Percentiles rank a stretch among this genome's conserved stretches.
These are phyloP conservation scores for Chromis chromis DNA, from an alignment of 2,797 vertebrate genomes.

Conservation along the genomic window DNA sequence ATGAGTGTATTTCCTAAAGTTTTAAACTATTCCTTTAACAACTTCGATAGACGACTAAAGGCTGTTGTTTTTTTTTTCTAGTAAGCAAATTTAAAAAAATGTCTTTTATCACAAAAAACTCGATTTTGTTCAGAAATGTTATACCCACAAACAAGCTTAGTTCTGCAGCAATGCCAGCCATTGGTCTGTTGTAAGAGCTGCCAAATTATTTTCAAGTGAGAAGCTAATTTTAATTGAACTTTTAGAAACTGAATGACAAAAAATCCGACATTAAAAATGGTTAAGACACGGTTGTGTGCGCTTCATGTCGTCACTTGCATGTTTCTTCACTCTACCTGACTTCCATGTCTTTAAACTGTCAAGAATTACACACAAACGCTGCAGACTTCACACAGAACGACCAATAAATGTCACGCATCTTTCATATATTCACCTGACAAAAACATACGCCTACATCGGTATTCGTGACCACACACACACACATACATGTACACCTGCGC, in stretches of 20 bases:
- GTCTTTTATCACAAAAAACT: neutral
- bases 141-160: neutral
- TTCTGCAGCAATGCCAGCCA: neutral
- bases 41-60: neutral
- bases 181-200: neutral
- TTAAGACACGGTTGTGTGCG: neutral
- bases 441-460: slow-evolving; percentile 23
- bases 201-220: slow-evolving; percentile 1
- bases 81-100: neutral
- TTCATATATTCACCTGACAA: slow-evolving; percentile 34
- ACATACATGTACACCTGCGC: neutral
- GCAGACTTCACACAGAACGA: neutral
- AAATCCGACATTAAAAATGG: neutral
- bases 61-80: neutral
- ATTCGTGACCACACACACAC: slow-evolving; percentile 25
- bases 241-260: neutral
- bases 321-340: neutral
- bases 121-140: neutral
- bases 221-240: neutral
- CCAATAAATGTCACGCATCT: slow-evolving; percentile 22
- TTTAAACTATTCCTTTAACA: neutral
- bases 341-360: neutral
- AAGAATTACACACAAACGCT: slow-evolving; percentile 15
- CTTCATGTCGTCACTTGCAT: neutral
- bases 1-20: too few relatives aligned